Conservation (phyloP, 2,797 vertebrate species). For the Enteromius argenteus region DNA sequence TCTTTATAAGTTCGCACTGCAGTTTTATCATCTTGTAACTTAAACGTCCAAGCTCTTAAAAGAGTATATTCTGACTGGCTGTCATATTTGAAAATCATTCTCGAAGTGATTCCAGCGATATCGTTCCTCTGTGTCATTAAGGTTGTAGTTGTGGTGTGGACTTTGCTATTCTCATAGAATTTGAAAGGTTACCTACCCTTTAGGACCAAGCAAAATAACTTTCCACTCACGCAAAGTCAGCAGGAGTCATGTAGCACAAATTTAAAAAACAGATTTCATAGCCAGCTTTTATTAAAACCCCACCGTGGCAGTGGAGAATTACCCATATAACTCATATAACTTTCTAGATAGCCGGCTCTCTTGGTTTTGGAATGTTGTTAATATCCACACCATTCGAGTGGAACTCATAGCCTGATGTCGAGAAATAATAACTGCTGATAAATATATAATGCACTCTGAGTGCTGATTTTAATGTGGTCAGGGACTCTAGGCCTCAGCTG, state of each 20-base stretch:
- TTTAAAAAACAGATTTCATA: not conserved
- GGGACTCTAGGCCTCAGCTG: not conserved
- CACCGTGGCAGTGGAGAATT: not conserved
- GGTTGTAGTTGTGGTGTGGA: not conserved
- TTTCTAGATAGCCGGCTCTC: not conserved
- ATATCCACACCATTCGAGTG: not conserved
- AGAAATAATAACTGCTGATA: constrained; percentile 14
- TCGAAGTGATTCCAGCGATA: not conserved
- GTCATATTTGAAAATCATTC: not conserved
- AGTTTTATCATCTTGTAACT: not conserved
- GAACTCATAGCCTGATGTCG: not conserved
- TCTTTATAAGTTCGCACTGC: not conserved
- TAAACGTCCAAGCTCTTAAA: not conserved
- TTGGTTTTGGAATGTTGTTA: not conserved
- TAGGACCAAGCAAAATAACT: not conserved
- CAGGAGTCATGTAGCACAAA: not conserved
- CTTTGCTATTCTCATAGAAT: not conserved
- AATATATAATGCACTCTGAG: constrained; percentile 6
- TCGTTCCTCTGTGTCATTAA: not conserved
- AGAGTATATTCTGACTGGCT: not conserved
- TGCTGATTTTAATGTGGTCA: not conserved
- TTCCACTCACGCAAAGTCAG: not conserved
- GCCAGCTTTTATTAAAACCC: not conserved
- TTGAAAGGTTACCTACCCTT: not conserved
- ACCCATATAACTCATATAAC: not conserved